Base-by-base conservation (phyloP, 2,888 invertebrate species). In the Platycnemis pennipes region DNA sequence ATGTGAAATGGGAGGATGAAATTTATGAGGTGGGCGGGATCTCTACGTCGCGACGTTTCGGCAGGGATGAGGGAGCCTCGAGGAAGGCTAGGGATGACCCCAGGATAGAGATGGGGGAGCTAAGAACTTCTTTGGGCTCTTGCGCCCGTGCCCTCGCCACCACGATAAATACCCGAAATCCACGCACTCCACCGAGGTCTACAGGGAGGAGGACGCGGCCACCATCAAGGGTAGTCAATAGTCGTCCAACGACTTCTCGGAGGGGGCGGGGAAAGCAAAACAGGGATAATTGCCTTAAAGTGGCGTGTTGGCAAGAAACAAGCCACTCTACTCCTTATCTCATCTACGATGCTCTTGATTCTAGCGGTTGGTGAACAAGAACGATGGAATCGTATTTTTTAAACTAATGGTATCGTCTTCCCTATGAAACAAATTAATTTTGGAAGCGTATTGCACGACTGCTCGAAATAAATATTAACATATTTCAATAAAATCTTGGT, bases 1-100 rank as follows among this genome's bases (percentile, higher is more conserved):
- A 63, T 63, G 44, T 91, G 63, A 91, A 91, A 44, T 69, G 56
- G 69, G 49, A 63, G 63, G 91, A 45, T 63, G 91, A 63, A 63
- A 91, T 91, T 44, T 42, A 87, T 87, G 91, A 69, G 44, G 22
- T 44, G 63, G 91, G 37, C 37, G 56, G 37, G 53, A 56, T 26
- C 56, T n/a, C 49, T 53, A 63, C 63, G 53, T 37, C 89, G 53
- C 31, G 46, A 46, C 13, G 3, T 26, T 19, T 53, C 19, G 53
- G 8, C 31, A 3, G 37, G 37, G 31, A 13, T 5, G 77, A 13
- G 31, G 77, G 26, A 37, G 77, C 37, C 37, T 13, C 77, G 77
- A 37, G 37, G 69, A 16, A 37, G 37, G 37, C 77, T 13, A 11
- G 77, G 37, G 77, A 77, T 77, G 77, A 77, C 77, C 77, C 77